Evolutionary conservation across 2,113 vertebrate species (phyloP).

Genomic region (Okapia johnstoni): DNA sequence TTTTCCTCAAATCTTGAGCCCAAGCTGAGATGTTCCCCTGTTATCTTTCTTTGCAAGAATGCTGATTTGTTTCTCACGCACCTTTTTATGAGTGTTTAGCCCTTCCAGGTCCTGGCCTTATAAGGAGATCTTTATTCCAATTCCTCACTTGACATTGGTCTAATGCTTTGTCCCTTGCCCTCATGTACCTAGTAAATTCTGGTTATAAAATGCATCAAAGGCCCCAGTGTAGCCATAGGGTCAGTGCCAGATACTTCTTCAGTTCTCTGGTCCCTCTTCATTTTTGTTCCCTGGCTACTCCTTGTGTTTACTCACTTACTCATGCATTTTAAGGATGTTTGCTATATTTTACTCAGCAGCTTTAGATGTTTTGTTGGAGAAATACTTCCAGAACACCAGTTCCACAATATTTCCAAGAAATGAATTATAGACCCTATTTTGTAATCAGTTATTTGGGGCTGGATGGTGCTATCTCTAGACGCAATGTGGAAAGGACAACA

Average conservation of each 20-base stretch:
- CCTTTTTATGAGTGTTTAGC: not conserved
- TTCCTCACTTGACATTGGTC: not conserved
- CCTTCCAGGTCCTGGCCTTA: not conserved
- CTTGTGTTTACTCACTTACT: not conserved
- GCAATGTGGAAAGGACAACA: not conserved
- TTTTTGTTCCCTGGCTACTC: not conserved
- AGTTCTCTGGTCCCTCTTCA: not conserved
- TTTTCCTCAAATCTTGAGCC: not conserved
- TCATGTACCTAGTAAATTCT: not conserved
- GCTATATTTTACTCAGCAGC: not conserved
- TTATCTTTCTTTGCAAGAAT: not conserved
- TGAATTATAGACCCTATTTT: not conserved
- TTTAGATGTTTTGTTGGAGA: not conserved
- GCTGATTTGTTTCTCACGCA: not conserved
- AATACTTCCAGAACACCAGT: not conserved
- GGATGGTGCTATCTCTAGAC: not conserved
- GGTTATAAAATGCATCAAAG: not conserved
- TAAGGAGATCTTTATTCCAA: not conserved
- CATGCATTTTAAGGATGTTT: not conserved
- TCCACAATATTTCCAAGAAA: not conserved
- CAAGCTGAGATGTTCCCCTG: not conserved
- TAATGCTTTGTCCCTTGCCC: not conserved
- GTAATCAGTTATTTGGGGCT: not conserved
- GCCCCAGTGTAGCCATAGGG: not conserved
- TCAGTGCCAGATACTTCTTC: not conserved